Percentiles rank a stretch among this genome's conserved stretches.
These are phyloP conservation scores for Aphelenchoides bicaudatus DNA, from an alignment of 2,888 invertebrate species.

Conservation along the genomic window DNA sequence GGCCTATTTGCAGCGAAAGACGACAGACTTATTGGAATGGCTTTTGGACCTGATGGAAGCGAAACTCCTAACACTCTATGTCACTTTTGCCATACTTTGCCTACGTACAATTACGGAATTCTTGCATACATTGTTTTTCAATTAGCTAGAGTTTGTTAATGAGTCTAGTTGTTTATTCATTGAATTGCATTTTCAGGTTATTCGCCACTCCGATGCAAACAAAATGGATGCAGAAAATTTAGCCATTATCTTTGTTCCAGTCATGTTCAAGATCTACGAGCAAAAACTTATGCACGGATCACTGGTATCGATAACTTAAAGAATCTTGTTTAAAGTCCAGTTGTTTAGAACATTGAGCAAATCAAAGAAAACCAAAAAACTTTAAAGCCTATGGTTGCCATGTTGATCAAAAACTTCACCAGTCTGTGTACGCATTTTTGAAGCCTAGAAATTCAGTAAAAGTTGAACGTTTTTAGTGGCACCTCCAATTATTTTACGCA, in stretches of 20 bases:
- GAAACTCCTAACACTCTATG: not conserved
- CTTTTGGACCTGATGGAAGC: no score
- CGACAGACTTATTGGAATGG: no score
- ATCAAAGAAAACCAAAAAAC: not conserved
- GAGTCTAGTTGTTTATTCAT: not conserved
- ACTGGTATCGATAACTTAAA: not conserved
- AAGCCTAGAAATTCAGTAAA: no score
- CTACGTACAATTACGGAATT: not conserved
- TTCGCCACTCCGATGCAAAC: not conserved
- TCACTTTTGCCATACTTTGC: not conserved
- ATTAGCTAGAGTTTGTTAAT: not conserved
- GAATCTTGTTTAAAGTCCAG: conserved; percentile 8
- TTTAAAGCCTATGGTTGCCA: not conserved
- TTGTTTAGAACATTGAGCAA: no score
- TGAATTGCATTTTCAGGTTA: not conserved
- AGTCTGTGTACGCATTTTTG: not conserved
- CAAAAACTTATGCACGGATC: not conserved
- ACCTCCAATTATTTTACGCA: no score
- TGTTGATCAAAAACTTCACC: not conserved
- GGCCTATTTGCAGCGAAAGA: conserved; percentile 3
- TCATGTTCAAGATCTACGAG: conserved; percentile 5
- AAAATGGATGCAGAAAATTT: conserved; percentile 3
- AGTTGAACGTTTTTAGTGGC: no score
- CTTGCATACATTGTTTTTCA: not conserved
- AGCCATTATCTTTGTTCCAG: conserved; percentile 2